A percentile compares a stretch with the other conserved stretches of the same genome.
Conservation (phyloP, 2,797 vertebrate genomes). For the Streptopelia turtur region DNA sequence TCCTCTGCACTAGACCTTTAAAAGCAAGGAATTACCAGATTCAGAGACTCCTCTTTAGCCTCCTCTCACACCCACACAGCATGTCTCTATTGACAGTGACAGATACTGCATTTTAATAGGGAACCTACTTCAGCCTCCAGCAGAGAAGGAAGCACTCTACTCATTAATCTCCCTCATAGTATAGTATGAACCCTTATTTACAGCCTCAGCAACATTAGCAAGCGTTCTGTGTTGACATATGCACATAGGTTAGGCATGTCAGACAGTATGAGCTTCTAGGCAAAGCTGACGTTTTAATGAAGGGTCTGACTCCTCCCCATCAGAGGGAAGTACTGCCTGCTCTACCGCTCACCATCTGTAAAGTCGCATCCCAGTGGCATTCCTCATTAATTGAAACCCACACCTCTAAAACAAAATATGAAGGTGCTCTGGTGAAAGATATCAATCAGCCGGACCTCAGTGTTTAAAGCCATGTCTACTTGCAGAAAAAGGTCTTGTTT, state of each 20-base stretch:
- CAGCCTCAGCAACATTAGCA: conserved; percentile 61
- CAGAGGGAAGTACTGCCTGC: not conserved
- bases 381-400: not conserved
- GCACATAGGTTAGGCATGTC: conserved; percentile 64
- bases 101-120: conserved; percentile 69
- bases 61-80: conserved; percentile 58
- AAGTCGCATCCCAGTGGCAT: not conserved
- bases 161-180: conserved; percentile 66
- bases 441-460: not conserved
- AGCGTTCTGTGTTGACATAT: conserved; percentile 55
- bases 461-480: not conserved
- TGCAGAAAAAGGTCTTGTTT: not conserved
- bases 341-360: not conserved
- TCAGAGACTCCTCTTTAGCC: conserved; percentile 54
- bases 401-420: not conserved
- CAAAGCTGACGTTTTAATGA: conserved; percentile 61
- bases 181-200: conserved; percentile 59
- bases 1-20: not conserved
- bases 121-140: conserved; percentile 60
- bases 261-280: conserved; percentile 30
- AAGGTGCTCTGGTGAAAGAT: not conserved
- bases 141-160: conserved; percentile 58
- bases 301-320: conserved; percentile 7
- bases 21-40: conserved; percentile 41
- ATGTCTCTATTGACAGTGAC: conserved; percentile 69